Evolutionary conservation across 2,888 invertebrate genomes (phyloP).

Genomic region (Myopa tessellatipennis): DNA sequence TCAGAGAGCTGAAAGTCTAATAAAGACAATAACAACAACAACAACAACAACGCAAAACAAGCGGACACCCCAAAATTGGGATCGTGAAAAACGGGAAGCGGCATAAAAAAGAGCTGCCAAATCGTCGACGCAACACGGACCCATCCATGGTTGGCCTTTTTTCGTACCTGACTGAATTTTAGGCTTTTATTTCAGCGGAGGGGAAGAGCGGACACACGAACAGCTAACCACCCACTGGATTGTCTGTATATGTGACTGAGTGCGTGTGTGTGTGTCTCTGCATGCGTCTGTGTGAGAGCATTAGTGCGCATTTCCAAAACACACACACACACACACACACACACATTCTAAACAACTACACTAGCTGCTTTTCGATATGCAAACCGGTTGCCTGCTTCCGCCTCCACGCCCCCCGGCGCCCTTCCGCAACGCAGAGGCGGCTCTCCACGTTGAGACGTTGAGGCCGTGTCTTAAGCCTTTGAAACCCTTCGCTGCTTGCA

Average conservation of each 20-base stretch:
- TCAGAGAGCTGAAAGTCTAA: slow-evolving; percentile 40
- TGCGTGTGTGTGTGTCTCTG: not conserved
- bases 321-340: slow-evolving; percentile 24
- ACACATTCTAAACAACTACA: too few relatives aligned
- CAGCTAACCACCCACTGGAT: not conserved
- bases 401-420: too few relatives aligned
- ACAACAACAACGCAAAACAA: not conserved
- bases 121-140: not conserved
- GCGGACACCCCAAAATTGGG: not conserved
- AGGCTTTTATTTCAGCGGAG: not conserved
- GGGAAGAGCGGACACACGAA: not conserved
- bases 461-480: too few relatives aligned
- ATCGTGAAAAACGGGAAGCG: not conserved
- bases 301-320: slow-evolving; percentile 64
- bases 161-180: not conserved
- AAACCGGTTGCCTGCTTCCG: too few relatives aligned
- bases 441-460: too few relatives aligned
- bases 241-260: not conserved
- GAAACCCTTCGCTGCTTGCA: too few relatives aligned
- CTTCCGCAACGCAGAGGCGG: too few relatives aligned
- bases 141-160: not conserved
- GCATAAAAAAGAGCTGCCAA: too few relatives aligned
- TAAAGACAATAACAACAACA: not conserved
- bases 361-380: too few relatives aligned
- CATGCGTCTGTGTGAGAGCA: slow-evolving; percentile 46